A percentile compares a stretch with the other conserved stretches of the same genome.
These are phyloP conservation scores for Nezara viridula DNA, from an alignment of 2,888 invertebrate species.

Conservation along the genomic window DNA sequence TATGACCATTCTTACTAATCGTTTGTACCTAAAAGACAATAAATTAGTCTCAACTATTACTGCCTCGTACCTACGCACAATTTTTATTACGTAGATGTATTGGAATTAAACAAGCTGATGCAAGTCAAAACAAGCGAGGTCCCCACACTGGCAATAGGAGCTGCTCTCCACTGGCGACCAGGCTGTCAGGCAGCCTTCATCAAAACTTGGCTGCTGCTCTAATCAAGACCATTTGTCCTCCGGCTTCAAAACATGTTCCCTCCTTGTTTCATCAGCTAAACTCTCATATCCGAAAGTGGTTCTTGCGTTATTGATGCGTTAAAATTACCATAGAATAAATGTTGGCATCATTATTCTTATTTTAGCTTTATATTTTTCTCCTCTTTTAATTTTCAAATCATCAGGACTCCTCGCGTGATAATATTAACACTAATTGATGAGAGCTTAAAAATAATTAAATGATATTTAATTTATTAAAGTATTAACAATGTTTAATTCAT, in stretches of 20 bases:
- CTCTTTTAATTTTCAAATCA: too few species aligned
- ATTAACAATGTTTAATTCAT: too few species aligned
- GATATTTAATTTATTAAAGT: too few species aligned
- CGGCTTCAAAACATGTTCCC: neutral
- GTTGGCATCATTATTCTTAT: neutral
- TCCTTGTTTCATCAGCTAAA: neutral
- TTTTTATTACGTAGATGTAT: too few species aligned
- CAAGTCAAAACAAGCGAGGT: neutral
- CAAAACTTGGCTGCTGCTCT: neutral
- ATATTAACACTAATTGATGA: too few species aligned
- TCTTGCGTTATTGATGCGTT: neutral
- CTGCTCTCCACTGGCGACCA: neutral
- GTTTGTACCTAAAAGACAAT: too few species aligned
- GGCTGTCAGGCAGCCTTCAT: conserved; percentile 24
- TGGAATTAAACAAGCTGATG: too few species aligned
- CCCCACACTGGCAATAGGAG: neutral
- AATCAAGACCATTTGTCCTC: conserved; percentile 9
- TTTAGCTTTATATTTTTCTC: neutral
- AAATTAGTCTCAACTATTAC: too few species aligned
- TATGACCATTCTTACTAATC: too few species aligned
- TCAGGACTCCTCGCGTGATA: too few species aligned
- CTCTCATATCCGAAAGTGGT: neutral
- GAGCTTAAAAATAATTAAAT: too few species aligned
- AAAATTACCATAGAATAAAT: neutral
- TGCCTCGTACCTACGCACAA: too few species aligned